Conservation (phyloP, 2,888 invertebrate species). For the Isoperla grammatica region DNA sequence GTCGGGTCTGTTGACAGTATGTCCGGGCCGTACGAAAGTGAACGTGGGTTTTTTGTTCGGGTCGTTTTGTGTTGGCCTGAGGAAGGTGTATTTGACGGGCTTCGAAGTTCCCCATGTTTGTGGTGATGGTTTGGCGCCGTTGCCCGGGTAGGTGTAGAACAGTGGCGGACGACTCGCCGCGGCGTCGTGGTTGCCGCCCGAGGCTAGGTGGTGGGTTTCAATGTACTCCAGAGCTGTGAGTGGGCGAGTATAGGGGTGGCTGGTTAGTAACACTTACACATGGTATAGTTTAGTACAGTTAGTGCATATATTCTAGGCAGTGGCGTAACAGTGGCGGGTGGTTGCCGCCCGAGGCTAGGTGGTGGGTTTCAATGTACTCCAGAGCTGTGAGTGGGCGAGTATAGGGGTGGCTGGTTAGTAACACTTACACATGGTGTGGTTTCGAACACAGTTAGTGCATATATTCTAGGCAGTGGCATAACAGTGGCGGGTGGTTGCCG, state of each 20-base stretch:
- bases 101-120: background rate
- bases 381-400: conserved; percentile 22
- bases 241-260: background rate
- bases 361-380: conserved; percentile 23
- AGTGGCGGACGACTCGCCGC: conserved; percentile 21
- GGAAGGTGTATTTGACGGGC: background rate
- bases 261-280: too few relatives aligned
- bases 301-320: conserved; percentile 9
- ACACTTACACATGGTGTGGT: too few relatives aligned
- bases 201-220: conserved; percentile 22
- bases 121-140: background rate
- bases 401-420: too few relatives aligned
- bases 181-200: conserved; percentile 10
- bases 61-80: background rate
- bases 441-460: too few relatives aligned
- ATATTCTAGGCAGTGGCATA: conserved; percentile 23
- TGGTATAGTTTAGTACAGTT: too few relatives aligned
- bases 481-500: conserved; percentile 22
- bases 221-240: conserved; percentile 24
- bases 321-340: conserved; percentile 25
- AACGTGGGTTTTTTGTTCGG: conserved; percentile 4
- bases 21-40: conserved; percentile 28
- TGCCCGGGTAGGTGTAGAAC: conserved; percentile 25
- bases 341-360: conserved; percentile 18
- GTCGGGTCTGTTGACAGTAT: conserved; percentile 43